Conservation (phyloP, 1,140 invertebrate genomes). For the Drosophila orosa region DNA sequence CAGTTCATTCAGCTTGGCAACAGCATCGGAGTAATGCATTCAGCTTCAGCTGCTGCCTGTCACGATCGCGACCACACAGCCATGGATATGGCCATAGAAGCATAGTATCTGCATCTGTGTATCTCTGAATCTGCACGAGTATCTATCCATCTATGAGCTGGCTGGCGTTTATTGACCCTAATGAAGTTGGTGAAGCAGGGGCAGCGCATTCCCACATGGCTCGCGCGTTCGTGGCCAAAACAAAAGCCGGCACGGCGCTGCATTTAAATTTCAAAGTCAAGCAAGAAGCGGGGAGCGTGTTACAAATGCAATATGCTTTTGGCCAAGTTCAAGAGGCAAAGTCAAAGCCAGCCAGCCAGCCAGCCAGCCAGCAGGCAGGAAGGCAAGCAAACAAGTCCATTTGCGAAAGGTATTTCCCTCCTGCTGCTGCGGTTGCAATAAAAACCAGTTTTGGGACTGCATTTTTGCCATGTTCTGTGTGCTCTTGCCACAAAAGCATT, state of each 20-base stretch:
- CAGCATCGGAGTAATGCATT: constrained; percentile 18
- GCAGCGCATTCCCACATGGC: constrained; percentile 22
- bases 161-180: constrained; percentile 79
- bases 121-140: constrained; percentile 26
- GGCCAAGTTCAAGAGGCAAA: constrained; percentile 73
- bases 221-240: constrained; percentile 33
- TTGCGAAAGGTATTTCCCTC: constrained; percentile 18
- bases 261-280: constrained; percentile 74
- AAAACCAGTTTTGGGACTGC: constrained; percentile 69
- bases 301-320: constrained; percentile 53
- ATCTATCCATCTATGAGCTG: constrained; percentile 8
- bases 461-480: constrained; percentile 30
- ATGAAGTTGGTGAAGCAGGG: constrained; percentile 55
- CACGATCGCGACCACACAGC: constrained; percentile 41
- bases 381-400: constrained; percentile 14
- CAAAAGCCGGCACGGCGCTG: constrained; percentile 38
- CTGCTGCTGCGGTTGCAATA: constrained; percentile 49
- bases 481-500: constrained; percentile 67
- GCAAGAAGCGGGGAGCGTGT: constrained; percentile 55
- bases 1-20: constrained; percentile 24
- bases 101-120: constrained; percentile 11
- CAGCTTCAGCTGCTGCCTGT: constrained; percentile 2
- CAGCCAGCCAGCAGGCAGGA: background rate
- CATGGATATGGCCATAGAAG: constrained; percentile 19
- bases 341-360: constrained; percentile 23